phyloP scores from a whole-genome alignment of 2,797 vertebrate species.

The Danio choprae region DNA sequence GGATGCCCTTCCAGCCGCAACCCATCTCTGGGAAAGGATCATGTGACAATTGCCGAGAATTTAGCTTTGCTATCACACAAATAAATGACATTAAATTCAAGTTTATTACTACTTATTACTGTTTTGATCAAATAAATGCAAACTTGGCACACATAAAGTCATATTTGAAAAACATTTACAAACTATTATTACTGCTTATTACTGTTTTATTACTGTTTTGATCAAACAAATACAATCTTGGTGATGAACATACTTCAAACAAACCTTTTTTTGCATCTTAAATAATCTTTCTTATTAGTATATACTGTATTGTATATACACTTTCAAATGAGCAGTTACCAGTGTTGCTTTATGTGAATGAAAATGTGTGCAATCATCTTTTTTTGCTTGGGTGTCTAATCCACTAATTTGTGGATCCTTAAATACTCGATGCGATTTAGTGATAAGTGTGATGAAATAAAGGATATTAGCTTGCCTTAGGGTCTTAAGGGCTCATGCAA shows the following conservation, averaged over 20 bases:
- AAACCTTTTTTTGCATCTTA: slow-evolving; percentile 20
- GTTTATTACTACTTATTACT: too few species aligned
- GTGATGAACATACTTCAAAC: neutral
- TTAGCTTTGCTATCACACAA: too few species aligned
- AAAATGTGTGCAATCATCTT: slow-evolving; percentile 38
- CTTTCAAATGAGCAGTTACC: slow-evolving; percentile 1
- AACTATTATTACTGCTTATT: too few species aligned
- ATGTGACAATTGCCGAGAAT: too few species aligned
- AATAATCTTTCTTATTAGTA: slow-evolving; percentile 26
- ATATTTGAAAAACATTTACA: too few species aligned
- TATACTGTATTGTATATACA: neutral
- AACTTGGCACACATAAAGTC: too few species aligned
- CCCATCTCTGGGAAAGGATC: too few species aligned
- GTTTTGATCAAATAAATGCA: too few species aligned
- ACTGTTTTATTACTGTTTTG: neutral
- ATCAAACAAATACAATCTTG: neutral
- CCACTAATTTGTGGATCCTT: slow-evolving; percentile 27
- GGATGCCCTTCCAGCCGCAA: too few species aligned
- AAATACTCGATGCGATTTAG: slow-evolving; percentile 35
- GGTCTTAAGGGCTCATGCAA: slow-evolving; percentile 47
- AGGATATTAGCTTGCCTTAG: slow-evolving; percentile 35
- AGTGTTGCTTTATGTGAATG: slow-evolving; percentile 26
- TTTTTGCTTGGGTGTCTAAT: slow-evolving; percentile 18
- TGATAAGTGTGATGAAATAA: slow-evolving; percentile 39
- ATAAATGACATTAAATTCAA: too few species aligned